Conservation (phyloP, 2,113 vertebrate genomes). For the Sorex araneus region DNA sequence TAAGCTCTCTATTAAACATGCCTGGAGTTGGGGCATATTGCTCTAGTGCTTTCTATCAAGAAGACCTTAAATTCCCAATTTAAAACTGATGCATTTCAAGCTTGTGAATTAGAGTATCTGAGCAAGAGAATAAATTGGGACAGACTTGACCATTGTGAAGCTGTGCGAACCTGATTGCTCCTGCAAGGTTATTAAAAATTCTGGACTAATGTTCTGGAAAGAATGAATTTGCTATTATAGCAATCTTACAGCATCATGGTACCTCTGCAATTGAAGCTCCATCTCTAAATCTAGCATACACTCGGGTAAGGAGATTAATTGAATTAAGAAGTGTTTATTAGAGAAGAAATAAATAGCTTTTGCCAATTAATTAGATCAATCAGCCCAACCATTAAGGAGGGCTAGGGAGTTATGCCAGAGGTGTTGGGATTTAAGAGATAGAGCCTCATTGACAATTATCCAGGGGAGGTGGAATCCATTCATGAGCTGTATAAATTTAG, state of each 20-base stretch:
- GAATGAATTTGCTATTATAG: conserved; percentile 76
- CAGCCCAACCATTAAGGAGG: not conserved
- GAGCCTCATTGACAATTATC: not conserved
- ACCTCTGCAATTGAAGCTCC: not conserved
- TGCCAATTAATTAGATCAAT: conserved; percentile 73
- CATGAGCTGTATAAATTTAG: conserved; percentile 44
- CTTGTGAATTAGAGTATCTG: conserved; percentile 56
- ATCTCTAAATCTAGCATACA: conserved; percentile 49
- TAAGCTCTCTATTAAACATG: conserved; percentile 65
- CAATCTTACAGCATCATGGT: conserved; percentile 63
- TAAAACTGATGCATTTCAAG: conserved; percentile 70
- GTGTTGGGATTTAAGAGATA: conserved; percentile 16
- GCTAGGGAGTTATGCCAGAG: not conserved
- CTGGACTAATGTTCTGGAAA: conserved; percentile 85
- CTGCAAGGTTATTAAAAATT: conserved; percentile 75
- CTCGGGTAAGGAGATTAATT: conserved; percentile 67
- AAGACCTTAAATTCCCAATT: conserved; percentile 76
- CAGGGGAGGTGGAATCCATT: conserved; percentile 43
- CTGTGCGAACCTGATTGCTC: conserved; percentile 71
- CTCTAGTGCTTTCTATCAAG: conserved; percentile 58
- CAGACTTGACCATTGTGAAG: conserved; percentile 62
- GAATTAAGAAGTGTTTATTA: conserved; percentile 77
- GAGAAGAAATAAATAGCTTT: conserved; percentile 71
- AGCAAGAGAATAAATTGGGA: conserved; percentile 75
- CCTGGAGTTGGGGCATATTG: conserved; percentile 46